Base-by-base conservation (phyloP, 2,888 invertebrate genomes). In the Petrolisthes manimaculis region DNA sequence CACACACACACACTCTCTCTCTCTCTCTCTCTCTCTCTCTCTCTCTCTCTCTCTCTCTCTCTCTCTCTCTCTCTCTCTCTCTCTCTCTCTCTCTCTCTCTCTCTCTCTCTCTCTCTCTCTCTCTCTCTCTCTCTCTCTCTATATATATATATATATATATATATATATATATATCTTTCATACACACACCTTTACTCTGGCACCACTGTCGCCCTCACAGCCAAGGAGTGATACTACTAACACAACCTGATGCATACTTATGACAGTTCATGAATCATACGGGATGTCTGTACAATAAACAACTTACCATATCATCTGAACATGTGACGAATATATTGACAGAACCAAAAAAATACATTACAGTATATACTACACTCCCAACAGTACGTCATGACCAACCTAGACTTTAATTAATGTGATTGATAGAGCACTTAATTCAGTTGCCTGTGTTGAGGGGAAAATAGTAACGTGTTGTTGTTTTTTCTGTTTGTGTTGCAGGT, bases 21-120 rank as follows among this genome's bases (percentile, higher is more conserved):
- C 51, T 75, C 75, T 67, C 85, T 85, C 21, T 69, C 21, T 53
- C 21, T 56, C 24, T 85, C 75, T 67, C 24, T 85, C 24, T 74
- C 56, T 54, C 51, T 51, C 51, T 51, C 51, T 51, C 51, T 51
- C 71, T 24, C 55, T 24, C 21, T 80, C 51, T 21, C 18, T 12
- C 24, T 80, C 55, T 55, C 55, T 54, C 55, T n/a, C n/a, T 78
- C 12, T 61, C 61, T 61, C 18, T 18, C 18, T 14, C 61, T 61
- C 61, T 61, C 18, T 61, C 12, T 61, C 18, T 61, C 12, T 61
- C 18, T 14, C 9, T 61, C 18, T 9, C 18, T 9, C 18, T 61
- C 9, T 61, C 18, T 18, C 61, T 61, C 9, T 18, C 61, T 14
- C 18, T 18, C 61, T 18, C 18, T 18, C 61, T 61, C 61, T 18